Base-by-base conservation (phyloP, 1,140 invertebrate species). In the Drosophila sp. region DNA sequence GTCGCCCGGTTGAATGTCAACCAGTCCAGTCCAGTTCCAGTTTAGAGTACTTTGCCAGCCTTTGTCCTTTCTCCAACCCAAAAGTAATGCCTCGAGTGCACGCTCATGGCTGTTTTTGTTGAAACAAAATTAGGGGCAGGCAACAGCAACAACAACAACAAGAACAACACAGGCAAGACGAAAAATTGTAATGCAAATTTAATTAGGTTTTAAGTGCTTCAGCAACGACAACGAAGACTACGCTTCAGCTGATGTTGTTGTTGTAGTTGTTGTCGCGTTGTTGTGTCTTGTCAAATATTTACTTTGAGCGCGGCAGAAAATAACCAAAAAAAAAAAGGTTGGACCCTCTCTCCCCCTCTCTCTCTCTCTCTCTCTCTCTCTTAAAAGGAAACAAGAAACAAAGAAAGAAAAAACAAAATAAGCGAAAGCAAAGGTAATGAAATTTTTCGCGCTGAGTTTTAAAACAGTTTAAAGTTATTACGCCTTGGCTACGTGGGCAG, bases 401-500 rank as follows among this genome's bases (percentile, higher is more conserved):
- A 27, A 3, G 25, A 50, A 7, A 25, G 6, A 86, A 87, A 87
- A 47, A 50, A 7, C 8, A 50, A 50, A 86, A 83, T 80, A 44
- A 63, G 44, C 44, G 32, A 40, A 79, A 57, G 65, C 65, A 63
- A 86, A 84, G 80, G 83, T 83, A 89, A 87, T 87, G 84, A 83
- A 87, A 89, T 87, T 89, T 83, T 83, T 87, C 80, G 66, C 76
- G 84, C 84, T 80, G 66, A 77, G 76, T 86, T 86, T 79, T 74
- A 70, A 87, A 87, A 87, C 83, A 89, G 83, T 87, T 87, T 87
- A 89, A 87, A 87, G 84, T 83, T 87, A 80, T 83, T 83, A 87
- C 76, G 67, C 47, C 25, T 63, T 41, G 40, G 72, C 84, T 77
- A 82, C 83, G 83, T 83, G 83, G 75, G 55, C 83, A 44, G 33